Base-by-base conservation (phyloP, 2,888 invertebrate species). In the Choreutis nemorana region DNA sequence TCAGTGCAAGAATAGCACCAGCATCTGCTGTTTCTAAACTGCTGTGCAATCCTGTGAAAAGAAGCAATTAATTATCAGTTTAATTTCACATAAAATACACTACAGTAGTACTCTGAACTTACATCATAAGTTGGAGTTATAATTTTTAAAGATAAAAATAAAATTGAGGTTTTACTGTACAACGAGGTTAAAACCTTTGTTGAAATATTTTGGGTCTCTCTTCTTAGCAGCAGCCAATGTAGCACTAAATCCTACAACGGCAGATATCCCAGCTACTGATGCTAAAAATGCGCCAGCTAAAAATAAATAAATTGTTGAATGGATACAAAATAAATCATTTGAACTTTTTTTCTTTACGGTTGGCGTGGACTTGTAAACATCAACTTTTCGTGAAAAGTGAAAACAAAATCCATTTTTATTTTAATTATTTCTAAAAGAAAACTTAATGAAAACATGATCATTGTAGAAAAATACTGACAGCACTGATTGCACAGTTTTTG, bases 211-310 rank as follows among this genome's bases (percentile, higher is more conserved):
- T 1, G 90, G 88, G 54, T 95, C 94, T 33, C 85, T 81, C 57
- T 87, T 90, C 58, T 88, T 92, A 0, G 89, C 89, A 30, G 87
- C 81, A 9, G 89, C 84, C 24, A 96, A 43, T 5, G 94, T 89
- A 32, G 84, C 81, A 13, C 91, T 86, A 62, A 96, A 96, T 4
- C 95, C 94, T 44, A 87, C 79, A 6, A 93, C 52, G 2, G 91
- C 86, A 1, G 94, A 90, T 26, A 91, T 75, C 4, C 94, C 92
- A 29, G 90, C 85, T 7, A 91, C 82, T 21, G 87, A 75, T 14
- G 86, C 81, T 28, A 92, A 56, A 60, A 91, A 91, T 35, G 87
- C 64, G 26, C 83, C 84, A 51, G 86, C 90, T 90, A 61, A 35
- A 81, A 77, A 22, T 32, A 30, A 32, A 34, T 3, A 15, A 3